Evolutionary conservation across 2,888 invertebrate species (phyloP).

Genomic region (Bedellia somnulentella): DNA sequence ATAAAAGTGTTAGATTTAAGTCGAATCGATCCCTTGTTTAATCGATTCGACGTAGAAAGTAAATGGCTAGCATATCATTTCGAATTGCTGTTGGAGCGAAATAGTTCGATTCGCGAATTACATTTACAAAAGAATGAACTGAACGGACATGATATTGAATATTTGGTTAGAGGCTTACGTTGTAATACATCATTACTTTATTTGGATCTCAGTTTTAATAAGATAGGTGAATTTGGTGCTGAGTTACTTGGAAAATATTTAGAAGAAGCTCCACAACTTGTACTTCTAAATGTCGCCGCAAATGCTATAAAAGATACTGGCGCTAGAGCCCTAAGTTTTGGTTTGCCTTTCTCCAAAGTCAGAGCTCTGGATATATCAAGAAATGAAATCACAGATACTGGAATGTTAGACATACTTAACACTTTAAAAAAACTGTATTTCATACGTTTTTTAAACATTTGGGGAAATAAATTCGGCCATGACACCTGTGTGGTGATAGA

Average conservation of each 20-base stretch:
- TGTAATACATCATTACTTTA: constrained; percentile 53
- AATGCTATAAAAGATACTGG: constrained; percentile 61
- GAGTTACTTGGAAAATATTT: constrained; percentile 58
- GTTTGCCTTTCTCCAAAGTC: constrained; percentile 60
- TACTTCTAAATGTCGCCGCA: constrained; percentile 54
- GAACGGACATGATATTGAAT: constrained; percentile 62
- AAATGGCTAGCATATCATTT: constrained; percentile 55
- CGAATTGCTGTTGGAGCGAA: constrained; percentile 35
- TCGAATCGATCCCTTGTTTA: constrained; percentile 30
- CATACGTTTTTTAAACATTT: constrained; percentile 38
- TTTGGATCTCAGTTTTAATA: constrained; percentile 63
- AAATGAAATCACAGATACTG: constrained; percentile 56
- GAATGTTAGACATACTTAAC: constrained; percentile 54
- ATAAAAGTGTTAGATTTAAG: constrained; percentile 40
- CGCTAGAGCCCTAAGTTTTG: constrained; percentile 55
- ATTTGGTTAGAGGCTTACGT: constrained; percentile 48
- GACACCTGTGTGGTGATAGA: constrained; percentile 35
- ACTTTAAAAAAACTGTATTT: constrained; percentile 54
- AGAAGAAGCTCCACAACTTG: constrained; percentile 40
- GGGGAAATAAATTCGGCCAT: constrained; percentile 39
- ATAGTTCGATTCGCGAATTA: constrained; percentile 47
- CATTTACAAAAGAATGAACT: constrained; percentile 64
- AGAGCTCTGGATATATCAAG: constrained; percentile 57
- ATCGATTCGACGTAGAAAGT: constrained; percentile 38
- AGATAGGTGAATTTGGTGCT: constrained; percentile 62